Evolutionary conservation across 2,113 vertebrate species (phyloP), one percentile per base, ranked within the genome.

Genomic region (Nycticebus coucang): DNA sequence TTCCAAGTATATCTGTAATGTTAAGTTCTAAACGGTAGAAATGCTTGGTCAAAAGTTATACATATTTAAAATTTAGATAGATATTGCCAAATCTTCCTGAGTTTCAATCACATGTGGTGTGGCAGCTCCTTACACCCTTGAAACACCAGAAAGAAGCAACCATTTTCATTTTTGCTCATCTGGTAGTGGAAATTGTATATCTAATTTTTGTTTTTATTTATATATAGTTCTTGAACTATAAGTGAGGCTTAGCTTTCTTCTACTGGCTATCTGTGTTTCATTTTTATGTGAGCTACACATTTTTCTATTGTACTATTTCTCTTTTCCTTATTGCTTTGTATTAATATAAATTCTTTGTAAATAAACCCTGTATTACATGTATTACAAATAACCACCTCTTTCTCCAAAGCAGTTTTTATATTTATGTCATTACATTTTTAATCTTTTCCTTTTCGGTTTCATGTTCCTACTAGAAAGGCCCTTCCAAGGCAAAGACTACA

Each of bases 301-400:
- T 82, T 84, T 86, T 81, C 87, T 68, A 82, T 15, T 83, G 35
- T 37, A 62, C 57, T 80, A 77, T 90, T 95, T 85, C 69, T 91
- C n/a, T 57, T 94, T 83, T 74, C 68, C 85, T 86, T 72, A 57
- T 11, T 19, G 22, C 71, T 55, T 89, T 87, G 33, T 55, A 89
- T n/a, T 88, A 19, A 62, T 55, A 89, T n/a, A 92, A 19, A 62
- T 55, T 92, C 13, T 62, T 55, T 81, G 28, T 84, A 83, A 79
- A 85, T n/a, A 80, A 37, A 15, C 28, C 53, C 53, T 92, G 45
- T 69, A 50, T 86, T 85, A 77, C 28, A 64, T 33, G 10, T 57
- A 77, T 85, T 60, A 17, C 88, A 95, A 88, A 79, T 82, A 72
- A 57, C 18, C 69, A 64, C 28, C 9, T 26, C n/a, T 80, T 95